Base-by-base conservation (phyloP, 92 coral and sea anemone genomes). In the Zoanthus solanderi region DNA sequence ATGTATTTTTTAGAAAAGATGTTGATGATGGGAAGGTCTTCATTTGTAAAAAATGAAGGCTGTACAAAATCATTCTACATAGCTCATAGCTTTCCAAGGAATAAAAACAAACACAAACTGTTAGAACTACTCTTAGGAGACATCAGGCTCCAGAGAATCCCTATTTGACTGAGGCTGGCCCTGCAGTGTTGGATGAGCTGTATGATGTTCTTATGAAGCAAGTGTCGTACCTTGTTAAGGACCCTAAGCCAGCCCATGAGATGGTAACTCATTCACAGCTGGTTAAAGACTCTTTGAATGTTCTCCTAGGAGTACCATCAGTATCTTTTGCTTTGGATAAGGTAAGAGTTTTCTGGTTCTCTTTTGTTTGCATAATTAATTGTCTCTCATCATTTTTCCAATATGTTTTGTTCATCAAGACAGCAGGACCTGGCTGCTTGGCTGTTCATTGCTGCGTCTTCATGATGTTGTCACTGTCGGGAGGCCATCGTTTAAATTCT, bases 221-320 rank as follows among this genome's bases (percentile, higher is more conserved):
- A 75, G 95, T 94, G 63, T 91, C 95, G 0, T 97, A 91, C 84
- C 87, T 97, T 9, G 93, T 96, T 9, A 89, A 90, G 76, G 71
- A 92, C 46, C 93, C 96, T 14, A 89, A 57, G 48, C 94, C 87
- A 29, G 71, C 84, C 14, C 72, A 48, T 42, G 61, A 34, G 47
- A 89, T 91, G 93, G 87, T 88, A 15, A 66, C 89, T 29, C 67
- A 94, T 78, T 83, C 29, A 31, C 90, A 83, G 29, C 87, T 97
- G 71, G 86, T 95, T 77, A 88, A 87, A 54, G 97, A 95, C 68
- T 92, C 96, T 6, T 75, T 97, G 45, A 92, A 91, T 89, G 96
- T 97, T 11, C 87, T 97, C 10, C 94, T 97, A 84, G 99, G 97
- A 57, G 99, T 97, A 11, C 99, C 99, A 13, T 95, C 99, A n/a